A percentile compares a stretch with the other conserved stretches of the same genome.
These are phyloP conservation scores for Cryptotis parvus DNA, from an alignment of 2,113 vertebrate species.

Conservation along the genomic window DNA sequence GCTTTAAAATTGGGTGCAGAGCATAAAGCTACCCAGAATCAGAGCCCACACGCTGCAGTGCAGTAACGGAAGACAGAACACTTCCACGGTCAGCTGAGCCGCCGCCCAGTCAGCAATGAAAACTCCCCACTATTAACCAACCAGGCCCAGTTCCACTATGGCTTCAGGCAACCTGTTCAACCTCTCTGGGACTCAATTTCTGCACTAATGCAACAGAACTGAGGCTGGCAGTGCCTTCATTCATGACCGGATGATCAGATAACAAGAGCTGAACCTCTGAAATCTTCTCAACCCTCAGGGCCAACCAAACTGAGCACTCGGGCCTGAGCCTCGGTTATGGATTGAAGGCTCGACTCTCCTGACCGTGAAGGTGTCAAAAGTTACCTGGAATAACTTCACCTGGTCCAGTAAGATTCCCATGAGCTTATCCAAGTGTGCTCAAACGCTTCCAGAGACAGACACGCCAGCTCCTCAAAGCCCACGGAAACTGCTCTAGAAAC, in stretches of 20 bases:
- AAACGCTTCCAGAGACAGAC: conserved; percentile 26
- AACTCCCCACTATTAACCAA: neutral
- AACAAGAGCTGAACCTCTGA: no score
- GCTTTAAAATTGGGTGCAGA: neutral
- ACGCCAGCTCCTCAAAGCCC: neutral
- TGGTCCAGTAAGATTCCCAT: neutral
- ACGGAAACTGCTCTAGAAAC: neutral
- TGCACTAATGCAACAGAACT: neutral
- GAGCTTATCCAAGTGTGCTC: conserved; percentile 14
- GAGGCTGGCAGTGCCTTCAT: conserved; percentile 21
- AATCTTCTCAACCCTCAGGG: no score
- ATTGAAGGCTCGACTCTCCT: no score
- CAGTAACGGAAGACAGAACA: conserved; percentile 2
- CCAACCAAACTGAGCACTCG: no score
- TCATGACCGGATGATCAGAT: no score
- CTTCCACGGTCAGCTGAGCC: neutral
- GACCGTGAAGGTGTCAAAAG: conserved; percentile 28
- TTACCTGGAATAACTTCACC: conserved; percentile 13
- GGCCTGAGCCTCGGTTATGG: no score
- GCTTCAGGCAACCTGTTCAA: conserved; percentile 20
- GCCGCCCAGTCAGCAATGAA: neutral
- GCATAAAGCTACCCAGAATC: conserved; percentile 26
- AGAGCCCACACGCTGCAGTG: conserved; percentile 26
- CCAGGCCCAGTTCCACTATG: neutral
- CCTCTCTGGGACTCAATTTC: no score